Conservation (phyloP, 2,888 invertebrate genomes). For the Hyppa rectilinea region DNA sequence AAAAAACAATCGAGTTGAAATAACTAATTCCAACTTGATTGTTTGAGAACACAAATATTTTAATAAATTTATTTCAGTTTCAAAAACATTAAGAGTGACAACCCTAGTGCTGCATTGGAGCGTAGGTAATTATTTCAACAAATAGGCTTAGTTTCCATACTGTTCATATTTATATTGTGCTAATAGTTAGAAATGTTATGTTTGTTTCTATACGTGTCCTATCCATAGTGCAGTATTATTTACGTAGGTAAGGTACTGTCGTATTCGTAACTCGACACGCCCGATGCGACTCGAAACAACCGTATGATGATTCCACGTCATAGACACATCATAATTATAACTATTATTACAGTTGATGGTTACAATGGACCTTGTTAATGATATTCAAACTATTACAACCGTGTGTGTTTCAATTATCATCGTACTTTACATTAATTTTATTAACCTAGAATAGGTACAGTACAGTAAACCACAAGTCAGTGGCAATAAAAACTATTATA, state of each 20-base stretch:
- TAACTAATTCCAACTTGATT: too few relatives aligned
- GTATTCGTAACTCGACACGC: conserved; percentile 35
- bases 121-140: too few relatives aligned
- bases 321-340: conserved; percentile 45
- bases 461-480: not conserved
- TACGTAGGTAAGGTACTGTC: conserved; percentile 1
- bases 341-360: conserved; percentile 39
- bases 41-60: too few relatives aligned
- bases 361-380: conserved; percentile 45
- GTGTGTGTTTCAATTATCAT: conserved; percentile 31
- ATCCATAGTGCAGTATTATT: not conserved
- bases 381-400: conserved; percentile 41
- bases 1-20: too few relatives aligned
- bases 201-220: conserved; percentile 4
- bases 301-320: conserved; percentile 44
- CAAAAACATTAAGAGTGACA: too few relatives aligned
- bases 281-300: conserved; percentile 36
- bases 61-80: too few relatives aligned
- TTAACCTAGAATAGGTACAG: not conserved
- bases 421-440: conserved; percentile 34
- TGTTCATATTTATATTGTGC: too few relatives aligned
- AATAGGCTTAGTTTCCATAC: too few relatives aligned
- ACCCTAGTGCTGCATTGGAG: too few relatives aligned
- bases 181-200: too few relatives aligned
- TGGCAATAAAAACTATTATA: not conserved